Evolutionary conservation across 2,888 invertebrate genomes (phyloP).

Genomic region (Rambutsinella grinnellia): DNA sequence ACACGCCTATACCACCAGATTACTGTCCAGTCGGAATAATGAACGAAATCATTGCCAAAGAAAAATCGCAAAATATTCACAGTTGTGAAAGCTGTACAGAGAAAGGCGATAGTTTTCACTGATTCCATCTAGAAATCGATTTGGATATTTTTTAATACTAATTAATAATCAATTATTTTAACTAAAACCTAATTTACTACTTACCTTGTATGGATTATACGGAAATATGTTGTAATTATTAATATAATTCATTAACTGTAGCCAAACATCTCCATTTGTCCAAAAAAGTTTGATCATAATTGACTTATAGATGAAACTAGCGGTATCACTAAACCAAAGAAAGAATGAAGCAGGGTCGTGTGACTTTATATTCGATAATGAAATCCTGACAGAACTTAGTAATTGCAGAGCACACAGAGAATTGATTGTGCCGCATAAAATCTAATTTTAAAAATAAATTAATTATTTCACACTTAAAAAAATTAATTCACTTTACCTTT

Average conservation of each 20-base stretch:
- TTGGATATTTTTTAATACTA: background rate
- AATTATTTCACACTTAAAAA: too few relatives aligned
- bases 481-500: too few relatives aligned
- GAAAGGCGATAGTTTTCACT: background rate
- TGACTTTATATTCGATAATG: background rate
- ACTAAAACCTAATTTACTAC: background rate
- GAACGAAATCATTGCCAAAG: background rate
- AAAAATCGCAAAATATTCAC: constrained; percentile 23
- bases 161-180: too few relatives aligned
- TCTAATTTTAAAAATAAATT: constrained; percentile 5
- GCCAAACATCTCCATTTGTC: constrained; percentile 2
- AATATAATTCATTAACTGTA: constrained; percentile 13
- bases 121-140: constrained; percentile 19
- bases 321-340: constrained; percentile 16
- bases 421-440: constrained; percentile 10
- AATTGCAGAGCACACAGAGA: background rate
- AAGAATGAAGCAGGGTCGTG: constrained; percentile 32
- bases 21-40: constrained; percentile 25
- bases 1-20: constrained; percentile 5
- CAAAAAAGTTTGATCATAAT: constrained; percentile 9
- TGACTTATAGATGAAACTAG: constrained; percentile 22
- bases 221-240: constrained; percentile 13
- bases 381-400: background rate
- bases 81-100: constrained; percentile 15
- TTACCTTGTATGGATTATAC: constrained; percentile 29